These are phyloP conservation scores for Bos taurus DNA, from an alignment of 2,113 vertebrate genomes.

Conservation along the genomic window ARS-UCD2.0 NC_037330.1:98833501-98834000, in stretches of 20 bases:
- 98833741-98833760: constrained; percentile 97
- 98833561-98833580: constrained; percentile 97
- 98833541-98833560: constrained; percentile 99
- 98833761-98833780: constrained; percentile 98
- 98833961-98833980: constrained; percentile 85
- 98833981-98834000: constrained; percentile 76
- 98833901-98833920: constrained; percentile 62
- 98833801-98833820: constrained; percentile 83
- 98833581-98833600: constrained; percentile 95
- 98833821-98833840: constrained; percentile 71
- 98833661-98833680: constrained; percentile 96
- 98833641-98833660: constrained; percentile 96
- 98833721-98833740: constrained; percentile 93
- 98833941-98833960: constrained; percentile 77
- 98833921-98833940: constrained; percentile 65
- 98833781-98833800: constrained; percentile 96
- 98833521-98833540: constrained; percentile 96
- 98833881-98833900: constrained; percentile 79
- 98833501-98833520: constrained; percentile 96
- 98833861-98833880: constrained; percentile 73
- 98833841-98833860: constrained; percentile 54
- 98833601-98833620: constrained; percentile 92
- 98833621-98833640: constrained; percentile 95
- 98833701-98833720: constrained; percentile 98
- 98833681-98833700: constrained; percentile 95